phyloP scores from a whole-genome alignment of 2,113 vertebrate genomes.

The Chunga burmeisteri region DNA sequence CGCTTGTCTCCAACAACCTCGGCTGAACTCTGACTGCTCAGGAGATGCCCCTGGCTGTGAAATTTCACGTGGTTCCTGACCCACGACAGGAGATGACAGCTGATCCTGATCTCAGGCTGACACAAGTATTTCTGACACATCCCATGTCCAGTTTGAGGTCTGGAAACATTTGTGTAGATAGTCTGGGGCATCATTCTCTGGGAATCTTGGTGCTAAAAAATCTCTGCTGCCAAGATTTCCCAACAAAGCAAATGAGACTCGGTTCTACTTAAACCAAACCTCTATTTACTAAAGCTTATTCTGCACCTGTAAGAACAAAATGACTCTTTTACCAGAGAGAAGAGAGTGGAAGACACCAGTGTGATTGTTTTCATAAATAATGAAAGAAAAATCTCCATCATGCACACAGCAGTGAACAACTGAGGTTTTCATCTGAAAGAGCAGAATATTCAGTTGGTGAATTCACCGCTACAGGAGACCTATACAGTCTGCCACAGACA shows the following conservation, averaged over 20 bases:
- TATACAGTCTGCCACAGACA: not conserved
- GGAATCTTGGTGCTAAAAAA: not conserved
- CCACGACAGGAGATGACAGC: not conserved
- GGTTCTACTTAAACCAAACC: not conserved
- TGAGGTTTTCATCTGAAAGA: not conserved
- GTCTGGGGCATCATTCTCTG: not conserved
- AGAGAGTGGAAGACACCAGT: not conserved
- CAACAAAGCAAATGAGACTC: not conserved
- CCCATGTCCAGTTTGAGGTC: not conserved
- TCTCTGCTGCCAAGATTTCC: not conserved
- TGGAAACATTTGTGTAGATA: not conserved
- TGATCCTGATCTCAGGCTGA: not conserved
- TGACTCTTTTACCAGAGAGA: not conserved
- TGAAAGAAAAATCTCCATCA: not conserved
- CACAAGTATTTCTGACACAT: not conserved
- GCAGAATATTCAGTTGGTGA: not conserved
- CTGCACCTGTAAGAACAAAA: not conserved
- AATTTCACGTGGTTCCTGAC: rapidly evolving
- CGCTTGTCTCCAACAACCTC: not conserved
- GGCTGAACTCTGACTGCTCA: not conserved
- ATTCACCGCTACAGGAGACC: not conserved
- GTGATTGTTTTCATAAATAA: conserved; percentile 9
- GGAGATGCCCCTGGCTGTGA: not conserved
- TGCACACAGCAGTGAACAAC: not conserved
- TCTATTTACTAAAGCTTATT: not conserved